Evolutionary conservation across 2,113 vertebrate species (phyloP).

Genomic region (Onychostruthus taczanowskii): DNA sequence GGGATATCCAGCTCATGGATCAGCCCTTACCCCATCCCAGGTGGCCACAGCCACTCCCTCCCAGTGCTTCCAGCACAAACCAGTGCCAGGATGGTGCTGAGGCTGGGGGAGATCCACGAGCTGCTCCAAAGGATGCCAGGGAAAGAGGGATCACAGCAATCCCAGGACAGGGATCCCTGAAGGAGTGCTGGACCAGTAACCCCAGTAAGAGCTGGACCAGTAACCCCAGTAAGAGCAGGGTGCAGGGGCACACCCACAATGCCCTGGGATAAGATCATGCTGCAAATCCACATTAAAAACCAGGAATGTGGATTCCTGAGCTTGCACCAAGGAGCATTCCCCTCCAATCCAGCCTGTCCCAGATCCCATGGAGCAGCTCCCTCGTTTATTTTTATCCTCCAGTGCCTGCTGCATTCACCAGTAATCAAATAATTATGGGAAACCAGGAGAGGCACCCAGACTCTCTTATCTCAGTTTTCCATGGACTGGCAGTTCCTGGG

Average conservation of each 20-base stretch:
- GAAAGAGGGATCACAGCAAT: fast-evolving
- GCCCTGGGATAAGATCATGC: not conserved
- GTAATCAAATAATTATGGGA: not conserved
- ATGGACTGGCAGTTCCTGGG: not conserved
- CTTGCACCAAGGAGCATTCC: not conserved
- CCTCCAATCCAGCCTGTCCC: not conserved
- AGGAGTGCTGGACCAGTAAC: not conserved
- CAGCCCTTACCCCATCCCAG: not conserved
- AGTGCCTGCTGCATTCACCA: not conserved
- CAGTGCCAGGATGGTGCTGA: not conserved
- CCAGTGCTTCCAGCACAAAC: not conserved
- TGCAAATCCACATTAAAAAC: fast-evolving
- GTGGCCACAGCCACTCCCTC: not conserved
- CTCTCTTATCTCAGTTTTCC: not conserved
- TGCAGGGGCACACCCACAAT: not conserved
- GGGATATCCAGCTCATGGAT: not conserved
- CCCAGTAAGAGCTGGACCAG: not conserved
- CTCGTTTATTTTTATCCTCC: not conserved
- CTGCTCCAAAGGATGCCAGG: fast-evolving
- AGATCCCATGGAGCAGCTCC: not conserved
- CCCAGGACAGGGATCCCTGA: not conserved
- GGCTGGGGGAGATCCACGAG: not conserved
- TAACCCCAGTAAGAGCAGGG: not conserved
- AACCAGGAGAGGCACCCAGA: not conserved
- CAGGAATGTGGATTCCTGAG: not conserved